phyloP scores from a whole-genome alignment of 2,888 invertebrate species.

The Lasiommata megera region DNA sequence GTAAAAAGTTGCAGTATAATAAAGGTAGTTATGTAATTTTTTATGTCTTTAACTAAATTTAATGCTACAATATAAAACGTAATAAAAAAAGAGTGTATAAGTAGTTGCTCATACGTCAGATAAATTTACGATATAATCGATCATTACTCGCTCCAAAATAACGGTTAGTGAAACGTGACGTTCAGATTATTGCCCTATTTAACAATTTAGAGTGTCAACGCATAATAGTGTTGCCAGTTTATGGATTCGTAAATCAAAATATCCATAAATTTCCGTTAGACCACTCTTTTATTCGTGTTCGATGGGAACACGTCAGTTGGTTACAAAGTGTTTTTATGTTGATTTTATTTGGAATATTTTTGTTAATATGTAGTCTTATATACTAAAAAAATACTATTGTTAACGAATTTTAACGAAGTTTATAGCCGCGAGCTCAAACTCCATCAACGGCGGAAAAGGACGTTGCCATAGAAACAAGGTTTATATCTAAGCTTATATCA shows the following conservation, averaged over 20 bases:
- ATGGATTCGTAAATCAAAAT: constrained; percentile 66
- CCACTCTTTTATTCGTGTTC: constrained; percentile 46
- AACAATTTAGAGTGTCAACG: constrained; percentile 63
- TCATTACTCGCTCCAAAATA: constrained; percentile 50
- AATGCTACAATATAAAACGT: constrained; percentile 47
- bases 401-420: background rate
- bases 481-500: too few species aligned
- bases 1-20: background rate
- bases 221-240: constrained; percentile 66
- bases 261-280: constrained; percentile 58
- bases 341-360: background rate
- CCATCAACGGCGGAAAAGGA: too few species aligned
- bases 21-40: background rate
- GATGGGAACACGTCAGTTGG: constrained; percentile 51
- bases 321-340: constrained; percentile 23
- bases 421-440: background rate
- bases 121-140: constrained; percentile 46
- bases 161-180: constrained; percentile 64
- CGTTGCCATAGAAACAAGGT: too few species aligned
- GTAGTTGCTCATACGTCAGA: constrained; percentile 19
- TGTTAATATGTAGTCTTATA: background rate
- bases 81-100: constrained; percentile 20
- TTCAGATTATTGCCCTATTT: constrained; percentile 69
- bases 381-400: background rate
- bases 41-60: constrained; percentile 6